Evolutionary conservation across 2,888 invertebrate species (phyloP), one percentile per base, ranked within the genome.

Genomic region (Ariolimax columbianus): DNA sequence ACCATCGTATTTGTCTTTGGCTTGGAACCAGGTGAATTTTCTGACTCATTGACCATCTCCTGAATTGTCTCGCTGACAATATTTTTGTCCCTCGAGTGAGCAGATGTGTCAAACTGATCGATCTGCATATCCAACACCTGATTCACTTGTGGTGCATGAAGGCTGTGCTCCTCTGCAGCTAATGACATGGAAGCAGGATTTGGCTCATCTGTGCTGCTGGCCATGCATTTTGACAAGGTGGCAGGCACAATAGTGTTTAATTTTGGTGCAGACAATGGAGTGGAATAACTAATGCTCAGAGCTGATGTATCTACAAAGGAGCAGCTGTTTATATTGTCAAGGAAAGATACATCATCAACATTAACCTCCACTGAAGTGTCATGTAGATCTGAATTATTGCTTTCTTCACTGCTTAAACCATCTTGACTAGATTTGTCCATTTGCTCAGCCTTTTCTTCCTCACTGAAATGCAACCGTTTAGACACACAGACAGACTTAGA

Each of bases 381-480:
- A 17, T 11, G 23, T 0, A 30, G 38, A 26, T 82, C 82, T 11
- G 72, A 43, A 30, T 14, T 30, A 68, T n/a, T 78, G n/a, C 17
- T 1, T 0, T 55, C 55, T 3, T 77, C 77, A 33, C 23, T 43
- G 43, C n/a, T 40, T 0, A 30, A n/a, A 9, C 33, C 63, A 1
- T 68, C 26, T 1, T 40, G 30, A 17, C 6, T 0, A 36, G 33
- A 9, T 7, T 30, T 30, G 38, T 6, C 26, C 23, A 30, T 51
- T 47, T 73, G 38, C 9, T 19, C 23, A 19, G 23, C 38, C 14
- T 59, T 79, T 14, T 84, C 81, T 14, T 75, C 79, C 47, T 36
- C 84, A 40, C 78, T 47, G 55, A 75, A 81, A 33, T 72, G 75
- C 19, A 85, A 55, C 36, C 73, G 73, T 38, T 85, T 85, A 26